A percentile compares a stretch with the other conserved stretches of the same genome.
Evolutionary conservation across 2,113 vertebrate species (phyloP).

Genomic region (Athene noctua): DNA sequence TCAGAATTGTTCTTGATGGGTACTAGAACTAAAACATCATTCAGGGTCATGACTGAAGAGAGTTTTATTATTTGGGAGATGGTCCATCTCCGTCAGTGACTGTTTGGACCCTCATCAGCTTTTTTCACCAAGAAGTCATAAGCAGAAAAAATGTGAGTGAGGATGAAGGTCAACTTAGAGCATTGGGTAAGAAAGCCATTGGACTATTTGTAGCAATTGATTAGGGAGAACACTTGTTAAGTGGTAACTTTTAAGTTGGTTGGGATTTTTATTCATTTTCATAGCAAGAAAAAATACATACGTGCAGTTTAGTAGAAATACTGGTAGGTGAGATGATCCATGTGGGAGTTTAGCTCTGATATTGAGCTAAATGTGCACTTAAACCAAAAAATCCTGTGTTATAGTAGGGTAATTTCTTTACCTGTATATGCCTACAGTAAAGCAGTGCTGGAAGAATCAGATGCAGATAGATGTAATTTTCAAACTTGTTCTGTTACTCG

Average conservation of each 20-base stretch:
- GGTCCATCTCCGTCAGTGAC: not conserved
- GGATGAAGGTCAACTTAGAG: not conserved
- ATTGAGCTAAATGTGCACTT: not conserved
- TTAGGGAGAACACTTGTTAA: not conserved
- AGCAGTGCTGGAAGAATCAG: not conserved
- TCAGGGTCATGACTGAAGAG: not conserved
- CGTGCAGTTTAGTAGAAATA: not conserved
- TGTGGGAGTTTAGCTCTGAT: not conserved
- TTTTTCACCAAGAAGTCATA: not conserved
- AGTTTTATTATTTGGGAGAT: not conserved
- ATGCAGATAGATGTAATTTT: not conserved
- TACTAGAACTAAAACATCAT: not conserved
- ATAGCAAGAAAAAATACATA: rapidly evolving
- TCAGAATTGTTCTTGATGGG: not conserved
- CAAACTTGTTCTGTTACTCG: not conserved
- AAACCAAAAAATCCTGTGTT: not conserved
- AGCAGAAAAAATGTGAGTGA: not conserved
- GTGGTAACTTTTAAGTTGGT: not conserved
- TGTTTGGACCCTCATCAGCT: not conserved
- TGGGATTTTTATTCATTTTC: not conserved
- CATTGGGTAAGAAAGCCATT: not conserved
- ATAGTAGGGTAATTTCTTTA: not conserved
- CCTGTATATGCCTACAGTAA: not conserved
- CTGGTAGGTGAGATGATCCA: not conserved
- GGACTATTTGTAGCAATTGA: not conserved